Percentiles rank a stretch among this genome's conserved stretches.
Conservation (phyloP, 2,888 invertebrate species). For the Sphinx pinastri region DNA sequence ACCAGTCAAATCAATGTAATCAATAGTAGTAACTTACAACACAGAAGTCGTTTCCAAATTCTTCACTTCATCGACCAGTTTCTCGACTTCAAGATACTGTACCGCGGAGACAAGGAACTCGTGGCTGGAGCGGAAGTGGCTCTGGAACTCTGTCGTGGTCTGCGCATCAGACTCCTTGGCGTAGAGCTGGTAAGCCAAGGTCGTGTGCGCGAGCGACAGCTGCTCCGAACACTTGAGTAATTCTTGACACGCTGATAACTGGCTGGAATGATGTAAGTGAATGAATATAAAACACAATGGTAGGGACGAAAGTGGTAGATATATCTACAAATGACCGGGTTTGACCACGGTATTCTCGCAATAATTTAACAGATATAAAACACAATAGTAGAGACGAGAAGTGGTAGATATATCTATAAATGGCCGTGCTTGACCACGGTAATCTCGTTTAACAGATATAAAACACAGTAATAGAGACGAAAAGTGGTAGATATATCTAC, state of each 20-base stretch:
- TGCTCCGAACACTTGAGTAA: slow-evolving; percentile 63
- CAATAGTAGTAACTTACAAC: slow-evolving; percentile 50
- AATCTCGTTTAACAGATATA: too few relatives aligned
- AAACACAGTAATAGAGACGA: too few relatives aligned
- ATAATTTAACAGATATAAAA: too few relatives aligned
- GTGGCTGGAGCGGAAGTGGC: slow-evolving; percentile 51
- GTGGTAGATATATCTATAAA: too few relatives aligned
- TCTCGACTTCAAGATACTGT: slow-evolving; percentile 62
- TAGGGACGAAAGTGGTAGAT: too few relatives aligned
- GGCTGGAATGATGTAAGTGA: slow-evolving; percentile 50
- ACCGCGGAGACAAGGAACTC: slow-evolving; percentile 56
- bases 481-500: too few relatives aligned
- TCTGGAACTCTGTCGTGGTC: slow-evolving; percentile 38
- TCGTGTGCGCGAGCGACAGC: slow-evolving; percentile 49
- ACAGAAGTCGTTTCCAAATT: slow-evolving; percentile 50
- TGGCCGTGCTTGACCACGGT: too few relatives aligned
- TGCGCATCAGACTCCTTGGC: slow-evolving; percentile 34
- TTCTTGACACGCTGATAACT: slow-evolving; percentile 63
- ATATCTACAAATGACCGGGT: too few relatives aligned
- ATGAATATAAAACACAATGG: slow-evolving; percentile 9
- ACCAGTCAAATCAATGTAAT: too few relatives aligned
- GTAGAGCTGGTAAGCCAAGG: slow-evolving; percentile 39
- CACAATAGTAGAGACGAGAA: too few relatives aligned
- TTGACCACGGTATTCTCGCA: too few relatives aligned
- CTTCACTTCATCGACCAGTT: slow-evolving; percentile 39